Percentiles rank a stretch among this genome's conserved stretches.
Conservation (phyloP, 2,113 vertebrate species). For the Hucho hucho region DNA sequence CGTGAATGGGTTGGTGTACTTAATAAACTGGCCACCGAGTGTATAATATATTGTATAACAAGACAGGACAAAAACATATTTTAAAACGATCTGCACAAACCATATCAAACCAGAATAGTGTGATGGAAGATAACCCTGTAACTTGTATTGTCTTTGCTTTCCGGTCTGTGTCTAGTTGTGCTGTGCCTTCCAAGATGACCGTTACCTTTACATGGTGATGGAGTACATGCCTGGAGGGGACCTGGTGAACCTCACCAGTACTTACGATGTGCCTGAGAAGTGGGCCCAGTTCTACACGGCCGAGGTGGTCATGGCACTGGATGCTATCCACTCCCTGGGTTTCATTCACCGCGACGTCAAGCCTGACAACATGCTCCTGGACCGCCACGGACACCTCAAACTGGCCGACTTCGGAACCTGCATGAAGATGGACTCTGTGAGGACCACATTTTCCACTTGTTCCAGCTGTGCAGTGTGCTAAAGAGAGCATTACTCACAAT, state of each 20-base stretch:
- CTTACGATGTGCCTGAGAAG: conserved; percentile 97
- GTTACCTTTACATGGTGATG: conserved; percentile 98
- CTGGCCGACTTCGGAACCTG: conserved; percentile 98
- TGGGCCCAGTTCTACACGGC: conserved; percentile 99
- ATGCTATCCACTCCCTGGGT: conserved; percentile 98
- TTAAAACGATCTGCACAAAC: neutral
- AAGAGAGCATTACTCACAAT: neutral
- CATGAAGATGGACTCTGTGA: conserved; percentile 98
- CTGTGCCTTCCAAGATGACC: conserved; percentile 99
- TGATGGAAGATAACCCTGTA: neutral
- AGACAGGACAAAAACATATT: neutral
- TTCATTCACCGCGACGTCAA: conserved; percentile 98
- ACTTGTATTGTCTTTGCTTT: neutral
- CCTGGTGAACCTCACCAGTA: conserved; percentile 98
- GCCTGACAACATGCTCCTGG: conserved; percentile 98
- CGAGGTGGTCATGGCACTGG: conserved; percentile 94
- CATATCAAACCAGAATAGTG: neutral
- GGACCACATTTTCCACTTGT: conserved; percentile 40
- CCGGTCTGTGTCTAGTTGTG: conserved; percentile 77
- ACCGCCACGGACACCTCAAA: conserved; percentile 91
- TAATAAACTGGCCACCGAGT: no score
- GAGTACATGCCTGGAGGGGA: conserved; percentile 99
- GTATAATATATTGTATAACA: neutral
- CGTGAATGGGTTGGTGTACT: no score
- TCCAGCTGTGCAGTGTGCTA: neutral